Conservation (phyloP, 2,888 invertebrate genomes). For the Yponomeuta cagnagella region DNA sequence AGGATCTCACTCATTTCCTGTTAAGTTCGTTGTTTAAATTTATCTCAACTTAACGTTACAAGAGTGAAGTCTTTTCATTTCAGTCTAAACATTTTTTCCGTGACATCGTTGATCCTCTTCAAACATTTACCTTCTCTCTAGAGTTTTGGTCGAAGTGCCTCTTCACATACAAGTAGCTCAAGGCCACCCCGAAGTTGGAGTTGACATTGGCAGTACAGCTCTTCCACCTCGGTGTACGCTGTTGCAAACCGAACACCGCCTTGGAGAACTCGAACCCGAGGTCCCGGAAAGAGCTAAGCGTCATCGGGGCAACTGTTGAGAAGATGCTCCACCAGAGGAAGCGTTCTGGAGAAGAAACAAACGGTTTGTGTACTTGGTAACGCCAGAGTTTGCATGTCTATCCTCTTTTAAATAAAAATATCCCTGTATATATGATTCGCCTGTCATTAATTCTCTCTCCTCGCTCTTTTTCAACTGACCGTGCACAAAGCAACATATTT, state of each 20-base stretch:
- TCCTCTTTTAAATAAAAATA: too few relatives aligned
- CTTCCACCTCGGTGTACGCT: conserved; percentile 80
- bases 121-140: conserved; percentile 68
- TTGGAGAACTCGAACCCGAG: conserved; percentile 80
- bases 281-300: conserved; percentile 72
- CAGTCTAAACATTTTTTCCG: neutral
- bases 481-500: too few relatives aligned
- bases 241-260: conserved; percentile 78
- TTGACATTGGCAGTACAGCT: conserved; percentile 78
- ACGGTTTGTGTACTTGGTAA: neutral
- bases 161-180: conserved; percentile 79
- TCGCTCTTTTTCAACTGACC: too few relatives aligned
- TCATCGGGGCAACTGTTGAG: conserved; percentile 78
- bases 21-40: too few relatives aligned
- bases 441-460: too few relatives aligned
- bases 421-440: too few relatives aligned
- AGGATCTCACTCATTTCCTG: too few relatives aligned
- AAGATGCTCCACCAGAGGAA: conserved; percentile 81
- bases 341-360: neutral
- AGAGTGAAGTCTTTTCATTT: too few relatives aligned
- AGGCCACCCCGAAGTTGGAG: conserved; percentile 79
- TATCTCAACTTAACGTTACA: too few relatives aligned
- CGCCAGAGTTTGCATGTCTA: too few relatives aligned
- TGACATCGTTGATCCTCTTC: neutral
- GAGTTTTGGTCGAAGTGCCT: conserved; percentile 76